These are phyloP conservation scores for Carcinoscorpius rotundicauda DNA, from an alignment of 1,140 invertebrate genomes.

Conservation along the genomic window DNA sequence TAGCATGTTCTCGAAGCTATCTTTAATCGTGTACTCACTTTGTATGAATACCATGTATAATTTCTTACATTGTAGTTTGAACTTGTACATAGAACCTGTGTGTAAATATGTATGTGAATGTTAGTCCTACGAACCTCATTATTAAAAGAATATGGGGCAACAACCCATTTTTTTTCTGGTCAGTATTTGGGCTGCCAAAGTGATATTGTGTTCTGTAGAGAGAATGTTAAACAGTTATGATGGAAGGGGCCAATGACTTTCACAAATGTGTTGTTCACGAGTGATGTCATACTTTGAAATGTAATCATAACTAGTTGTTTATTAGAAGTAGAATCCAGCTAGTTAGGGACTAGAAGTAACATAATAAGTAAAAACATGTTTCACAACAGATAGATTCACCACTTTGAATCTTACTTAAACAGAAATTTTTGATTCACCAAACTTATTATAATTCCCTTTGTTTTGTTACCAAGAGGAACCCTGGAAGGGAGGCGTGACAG, in stretches of 20 bases:
- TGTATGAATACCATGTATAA: background rate
- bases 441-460: slow-evolving; percentile 7
- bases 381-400: background rate
- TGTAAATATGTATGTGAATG: background rate
- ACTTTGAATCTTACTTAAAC: background rate
- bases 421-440: background rate
- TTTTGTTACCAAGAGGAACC: slow-evolving; percentile 58
- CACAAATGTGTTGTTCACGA: no score
- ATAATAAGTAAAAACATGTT: background rate
- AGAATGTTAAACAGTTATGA: no score
- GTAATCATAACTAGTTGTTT: background rate
- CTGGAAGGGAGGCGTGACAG: slow-evolving; percentile 76
- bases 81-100: background rate
- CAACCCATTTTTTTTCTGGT: no score
- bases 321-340: background rate
- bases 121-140: background rate
- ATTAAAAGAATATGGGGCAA: no score
- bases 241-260: no score
- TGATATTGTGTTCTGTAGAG: no score
- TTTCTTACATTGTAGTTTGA: background rate
- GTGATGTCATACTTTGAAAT: background rate
- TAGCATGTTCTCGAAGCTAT: background rate
- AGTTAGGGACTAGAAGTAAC: background rate
- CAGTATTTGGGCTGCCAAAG: no score
- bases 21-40: background rate